Percentiles rank a stretch among this genome's conserved stretches.
Evolutionary conservation across 2,113 vertebrate genomes (phyloP).

Genomic region (Numenius arquata): DNA sequence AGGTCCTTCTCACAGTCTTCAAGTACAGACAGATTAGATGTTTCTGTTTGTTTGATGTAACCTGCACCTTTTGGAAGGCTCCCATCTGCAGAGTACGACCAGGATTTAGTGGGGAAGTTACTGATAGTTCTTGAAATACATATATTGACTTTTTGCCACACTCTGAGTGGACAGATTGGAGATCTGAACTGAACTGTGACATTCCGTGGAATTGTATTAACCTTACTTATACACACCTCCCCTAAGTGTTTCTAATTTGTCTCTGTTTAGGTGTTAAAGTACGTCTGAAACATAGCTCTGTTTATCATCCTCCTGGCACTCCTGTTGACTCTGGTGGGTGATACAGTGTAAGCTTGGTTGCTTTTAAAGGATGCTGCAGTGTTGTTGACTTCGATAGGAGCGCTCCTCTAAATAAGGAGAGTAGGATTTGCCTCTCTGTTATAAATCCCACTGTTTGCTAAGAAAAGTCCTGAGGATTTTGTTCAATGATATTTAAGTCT

Average conservation of each 20-base stretch:
- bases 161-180: background rate
- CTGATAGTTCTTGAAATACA: conserved; percentile 30
- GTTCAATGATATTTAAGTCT: conserved; percentile 3
- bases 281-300: background rate
- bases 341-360: background rate
- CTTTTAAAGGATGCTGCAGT: conserved; percentile 22
- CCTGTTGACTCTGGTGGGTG: conserved; percentile 7
- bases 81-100: background rate
- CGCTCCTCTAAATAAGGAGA: background rate
- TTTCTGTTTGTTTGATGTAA: background rate
- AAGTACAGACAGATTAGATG: background rate
- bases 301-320: background rate
- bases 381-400: background rate
- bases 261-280: conserved; percentile 25
- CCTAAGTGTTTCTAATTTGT: conserved; percentile 23
- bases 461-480: background rate
- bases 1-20: background rate
- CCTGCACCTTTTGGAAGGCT: background rate
- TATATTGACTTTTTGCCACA: conserved; percentile 37
- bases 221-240: background rate
- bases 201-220: background rate
- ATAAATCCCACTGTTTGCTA: background rate
- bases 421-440: background rate
- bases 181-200: background rate
- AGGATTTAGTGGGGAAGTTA: conserved; percentile 20